These are phyloP conservation scores for Zaprionus tsacasi DNA, from an alignment of 1,140 invertebrate genomes.

Conservation along the genomic window DNA sequence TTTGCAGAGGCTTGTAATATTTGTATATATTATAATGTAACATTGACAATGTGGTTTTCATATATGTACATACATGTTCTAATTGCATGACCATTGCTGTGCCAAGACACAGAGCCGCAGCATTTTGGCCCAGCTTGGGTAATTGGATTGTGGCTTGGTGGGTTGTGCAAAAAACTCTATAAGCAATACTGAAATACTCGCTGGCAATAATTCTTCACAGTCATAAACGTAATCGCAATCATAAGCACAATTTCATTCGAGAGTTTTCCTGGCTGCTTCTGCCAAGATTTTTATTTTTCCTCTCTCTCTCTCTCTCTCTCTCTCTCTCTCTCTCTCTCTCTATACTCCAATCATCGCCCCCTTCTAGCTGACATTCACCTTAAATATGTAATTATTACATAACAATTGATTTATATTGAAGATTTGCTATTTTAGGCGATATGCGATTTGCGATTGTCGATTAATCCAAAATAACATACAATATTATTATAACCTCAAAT, in stretches of 20 bases:
- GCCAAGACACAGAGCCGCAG: not conserved
- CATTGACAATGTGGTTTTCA: conserved; percentile 17
- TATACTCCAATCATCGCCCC: not conserved
- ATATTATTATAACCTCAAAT: not conserved
- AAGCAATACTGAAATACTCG: conserved; percentile 19
- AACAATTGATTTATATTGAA: conserved; percentile 72
- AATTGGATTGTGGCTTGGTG: conserved; percentile 57
- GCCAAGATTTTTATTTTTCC: conserved; percentile 35
- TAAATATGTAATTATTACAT: conserved; percentile 61
- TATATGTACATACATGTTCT: conserved; percentile 25
- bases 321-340: not conserved
- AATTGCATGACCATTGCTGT: conserved; percentile 40
- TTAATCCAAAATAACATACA: too few species aligned
- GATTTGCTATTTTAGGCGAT: conserved; percentile 9
- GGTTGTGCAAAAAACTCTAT: conserved; percentile 45
- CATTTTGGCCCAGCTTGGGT: conserved; percentile 27
- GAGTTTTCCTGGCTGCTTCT: conserved; percentile 60
- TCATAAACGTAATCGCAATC: conserved; percentile 77
- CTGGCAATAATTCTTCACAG: conserved; percentile 53
- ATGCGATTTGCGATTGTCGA: not conserved
- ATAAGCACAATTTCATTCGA: conserved; percentile 79
- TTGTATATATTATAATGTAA: not conserved
- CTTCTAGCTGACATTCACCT: not conserved
- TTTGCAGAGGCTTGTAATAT: conserved; percentile 38
- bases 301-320: not conserved